phyloP scores from a whole-genome alignment of 2,797 vertebrate genomes.

The Botia kubotai region DNA sequence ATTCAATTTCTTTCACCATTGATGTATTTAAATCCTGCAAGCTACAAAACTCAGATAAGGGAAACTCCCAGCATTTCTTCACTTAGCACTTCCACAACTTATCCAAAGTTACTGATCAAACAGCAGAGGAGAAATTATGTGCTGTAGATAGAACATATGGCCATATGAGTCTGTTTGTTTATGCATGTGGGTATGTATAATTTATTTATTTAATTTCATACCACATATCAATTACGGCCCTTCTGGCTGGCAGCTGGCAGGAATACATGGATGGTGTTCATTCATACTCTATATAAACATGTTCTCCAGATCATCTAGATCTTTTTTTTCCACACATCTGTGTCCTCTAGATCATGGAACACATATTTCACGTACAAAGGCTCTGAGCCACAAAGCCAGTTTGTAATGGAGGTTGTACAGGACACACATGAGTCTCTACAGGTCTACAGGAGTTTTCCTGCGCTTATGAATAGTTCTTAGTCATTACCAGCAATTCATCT shows the following conservation, averaged over 20 bases:
- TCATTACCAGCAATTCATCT: no score
- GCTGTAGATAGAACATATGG: neutral
- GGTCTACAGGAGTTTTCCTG: no score
- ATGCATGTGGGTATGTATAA: slow-evolving; percentile 1
- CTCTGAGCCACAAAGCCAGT: neutral
- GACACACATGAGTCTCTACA: neutral
- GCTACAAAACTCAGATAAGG: slow-evolving; percentile 19
- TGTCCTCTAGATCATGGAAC: neutral
- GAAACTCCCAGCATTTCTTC: slow-evolving; percentile 35
- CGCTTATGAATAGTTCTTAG: no score
- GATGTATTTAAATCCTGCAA: slow-evolving; percentile 50
- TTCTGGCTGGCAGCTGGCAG: slow-evolving; percentile 2
- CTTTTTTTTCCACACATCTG: no score
- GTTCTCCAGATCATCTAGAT: no score
- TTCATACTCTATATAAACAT: neutral
- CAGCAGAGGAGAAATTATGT: slow-evolving; percentile 8
- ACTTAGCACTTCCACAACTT: slow-evolving; percentile 2
- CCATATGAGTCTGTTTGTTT: slow-evolving; percentile 22
- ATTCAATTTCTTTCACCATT: slow-evolving; percentile 43
- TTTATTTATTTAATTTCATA: slow-evolving; percentile 3
- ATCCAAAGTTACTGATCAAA: slow-evolving; percentile 31
- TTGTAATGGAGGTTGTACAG: slow-evolving; percentile 3
- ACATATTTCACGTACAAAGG: neutral
- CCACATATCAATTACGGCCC: neutral
- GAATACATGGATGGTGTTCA: neutral